phyloP scores from a whole-genome alignment of 2,113 vertebrate genomes.

The Paradoxurus hermaphroditus region DNA sequence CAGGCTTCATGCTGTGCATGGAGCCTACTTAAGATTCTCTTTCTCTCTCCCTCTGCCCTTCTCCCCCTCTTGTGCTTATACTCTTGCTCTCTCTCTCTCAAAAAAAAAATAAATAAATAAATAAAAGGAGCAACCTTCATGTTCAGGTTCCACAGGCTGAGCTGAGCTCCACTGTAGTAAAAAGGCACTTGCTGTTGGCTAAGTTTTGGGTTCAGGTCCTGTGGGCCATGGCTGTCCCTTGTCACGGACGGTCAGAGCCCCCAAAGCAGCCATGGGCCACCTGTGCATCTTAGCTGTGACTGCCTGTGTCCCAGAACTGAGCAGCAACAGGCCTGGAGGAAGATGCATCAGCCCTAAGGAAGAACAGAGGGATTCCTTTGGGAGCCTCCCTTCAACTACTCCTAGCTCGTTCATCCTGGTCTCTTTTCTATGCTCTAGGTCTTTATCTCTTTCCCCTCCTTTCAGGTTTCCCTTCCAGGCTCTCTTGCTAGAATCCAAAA shows the following conservation, averaged over 20 bases:
- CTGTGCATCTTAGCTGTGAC: neutral
- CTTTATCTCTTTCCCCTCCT: neutral
- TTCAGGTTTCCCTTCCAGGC: neutral
- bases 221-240: too few relatives aligned
- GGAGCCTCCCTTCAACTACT: neutral
- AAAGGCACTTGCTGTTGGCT: neutral
- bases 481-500: neutral
- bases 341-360: too few relatives aligned
- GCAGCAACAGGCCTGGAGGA: neutral
- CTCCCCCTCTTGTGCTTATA: too few relatives aligned
- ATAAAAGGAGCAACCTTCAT: neutral
- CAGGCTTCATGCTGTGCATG: too few relatives aligned
- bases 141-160: neutral
- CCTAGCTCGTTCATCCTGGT: too few relatives aligned
- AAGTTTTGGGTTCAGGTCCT: neutral
- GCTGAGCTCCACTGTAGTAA: neutral
- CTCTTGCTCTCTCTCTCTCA: too few relatives aligned
- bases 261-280: accelerated
- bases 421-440: neutral
- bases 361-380: accelerated
- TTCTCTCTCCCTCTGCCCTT: too few relatives aligned
- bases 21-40: too few relatives aligned
- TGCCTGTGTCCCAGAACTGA: neutral
- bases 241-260: neutral
- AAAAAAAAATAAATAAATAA: too few relatives aligned